These are phyloP conservation scores for Sycophaga agraensis DNA, from an alignment of 1,140 invertebrate species.

Conservation along the genomic window DNA sequence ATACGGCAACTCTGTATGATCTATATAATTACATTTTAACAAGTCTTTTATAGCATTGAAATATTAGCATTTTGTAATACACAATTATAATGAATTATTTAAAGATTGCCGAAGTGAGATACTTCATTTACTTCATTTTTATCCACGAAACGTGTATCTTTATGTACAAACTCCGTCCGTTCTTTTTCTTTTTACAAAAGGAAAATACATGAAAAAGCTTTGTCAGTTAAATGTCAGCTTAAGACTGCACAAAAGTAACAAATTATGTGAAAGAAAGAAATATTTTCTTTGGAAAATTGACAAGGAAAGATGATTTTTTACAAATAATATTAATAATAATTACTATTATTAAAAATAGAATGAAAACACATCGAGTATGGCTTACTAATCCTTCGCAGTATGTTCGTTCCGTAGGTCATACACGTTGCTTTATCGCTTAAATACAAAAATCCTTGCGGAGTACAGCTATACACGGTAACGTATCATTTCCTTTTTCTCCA, in stretches of 20 bases:
- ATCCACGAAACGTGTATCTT: conserved; percentile 2
- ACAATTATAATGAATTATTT: conserved; percentile 20
- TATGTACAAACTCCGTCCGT: conserved; percentile 23
- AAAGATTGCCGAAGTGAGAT: conserved; percentile 7
- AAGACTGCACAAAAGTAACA: conserved; percentile 23
- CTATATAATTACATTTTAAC: conserved; percentile 26
- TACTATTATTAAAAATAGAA: conserved; percentile 20
- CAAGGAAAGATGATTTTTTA: conserved; percentile 21
- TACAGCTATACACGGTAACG: conserved; percentile 52
- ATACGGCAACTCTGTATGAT: conserved; percentile 19
- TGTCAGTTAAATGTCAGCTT: conserved; percentile 15
- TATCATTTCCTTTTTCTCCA: conserved; percentile 33
- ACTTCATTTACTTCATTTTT: conserved; percentile 27
- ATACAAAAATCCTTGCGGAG: conserved; percentile 48
- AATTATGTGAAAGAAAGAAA: conserved; percentile 17
- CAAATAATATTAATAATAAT: conserved; percentile 17
- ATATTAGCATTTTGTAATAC: conserved; percentile 15
- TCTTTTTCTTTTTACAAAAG: conserved; percentile 17
- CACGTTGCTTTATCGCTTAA: conserved; percentile 40
- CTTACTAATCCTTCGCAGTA: conserved; percentile 45
- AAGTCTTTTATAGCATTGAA: conserved; percentile 22
- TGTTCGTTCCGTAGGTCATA: conserved; percentile 41
- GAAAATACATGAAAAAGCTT: conserved; percentile 9
- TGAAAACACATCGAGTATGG: conserved; percentile 39
- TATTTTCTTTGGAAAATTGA: conserved; percentile 30